phyloP scores from a whole-genome alignment of 1,140 invertebrate species.

The Chlorops oryzae region DNA sequence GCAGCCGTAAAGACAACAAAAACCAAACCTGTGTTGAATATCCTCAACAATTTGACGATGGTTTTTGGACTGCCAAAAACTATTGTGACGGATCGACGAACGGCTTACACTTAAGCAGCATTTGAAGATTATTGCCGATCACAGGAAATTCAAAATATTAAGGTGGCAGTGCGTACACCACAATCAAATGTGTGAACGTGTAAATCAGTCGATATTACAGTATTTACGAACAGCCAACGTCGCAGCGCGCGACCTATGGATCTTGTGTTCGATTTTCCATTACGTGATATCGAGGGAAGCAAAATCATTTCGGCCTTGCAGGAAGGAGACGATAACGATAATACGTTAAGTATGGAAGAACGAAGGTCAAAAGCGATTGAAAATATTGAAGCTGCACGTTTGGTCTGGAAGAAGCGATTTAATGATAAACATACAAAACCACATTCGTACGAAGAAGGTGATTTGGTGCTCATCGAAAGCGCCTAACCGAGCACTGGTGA shows the following conservation, averaged over 20 bases:
- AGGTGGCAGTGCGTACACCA: conserved; percentile 10
- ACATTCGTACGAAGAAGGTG: neutral
- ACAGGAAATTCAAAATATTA: conserved; percentile 6
- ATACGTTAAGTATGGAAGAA: neutral
- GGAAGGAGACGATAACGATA: neutral
- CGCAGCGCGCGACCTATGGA: conserved; percentile 5
- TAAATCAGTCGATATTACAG: conserved; percentile 19
- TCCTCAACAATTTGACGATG: neutral
- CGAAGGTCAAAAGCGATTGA: neutral
- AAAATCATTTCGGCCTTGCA: conserved; percentile 1
- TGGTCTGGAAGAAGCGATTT: neutral
- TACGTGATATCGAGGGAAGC: neutral
- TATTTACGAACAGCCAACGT: conserved; percentile 6
- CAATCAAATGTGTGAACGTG: conserved; percentile 20
- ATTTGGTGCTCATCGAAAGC: neutral
- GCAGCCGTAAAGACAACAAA: neutral
- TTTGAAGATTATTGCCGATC: neutral
- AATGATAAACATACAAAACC: neutral
- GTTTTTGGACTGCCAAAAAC: conserved; percentile 5
- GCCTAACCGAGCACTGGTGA: neutral
- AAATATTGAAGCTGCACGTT: neutral
- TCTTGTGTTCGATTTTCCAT: conserved; percentile 5
- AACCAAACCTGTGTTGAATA: neutral
- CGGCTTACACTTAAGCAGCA: conserved; percentile 1
- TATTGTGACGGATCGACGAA: conserved; percentile 4